Percentiles rank a stretch among this genome's conserved stretches.
phyloP scores from a whole-genome alignment of 2,113 vertebrate genomes.

The Dromaius novaehollandiae region DNA sequence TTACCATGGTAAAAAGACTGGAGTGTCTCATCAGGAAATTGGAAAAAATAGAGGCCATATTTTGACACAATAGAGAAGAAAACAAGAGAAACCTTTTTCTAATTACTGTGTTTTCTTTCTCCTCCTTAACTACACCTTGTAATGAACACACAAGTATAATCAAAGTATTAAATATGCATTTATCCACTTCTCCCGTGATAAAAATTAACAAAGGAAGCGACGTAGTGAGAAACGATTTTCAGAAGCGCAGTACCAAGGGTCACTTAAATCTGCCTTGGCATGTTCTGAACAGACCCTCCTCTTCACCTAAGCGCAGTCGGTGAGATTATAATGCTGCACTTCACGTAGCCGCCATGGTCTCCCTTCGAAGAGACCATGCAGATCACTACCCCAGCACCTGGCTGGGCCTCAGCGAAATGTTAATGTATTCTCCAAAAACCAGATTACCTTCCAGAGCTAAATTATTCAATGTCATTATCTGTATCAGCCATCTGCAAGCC shows the following conservation, averaged over 20 bases:
- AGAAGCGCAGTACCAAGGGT: neutral
- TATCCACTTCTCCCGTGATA: neutral
- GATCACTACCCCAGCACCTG: slow-evolving; percentile 66
- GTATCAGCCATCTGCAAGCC: slow-evolving; percentile 75
- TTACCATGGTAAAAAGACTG: neutral
- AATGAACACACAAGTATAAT: slow-evolving; percentile 3
- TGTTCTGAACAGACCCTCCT: neutral
- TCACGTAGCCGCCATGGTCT: neutral
- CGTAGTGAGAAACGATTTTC: slow-evolving; percentile 15
- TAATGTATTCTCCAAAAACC: slow-evolving; percentile 77
- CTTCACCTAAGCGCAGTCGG: neutral
- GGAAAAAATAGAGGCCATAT: neutral
- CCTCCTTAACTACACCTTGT: neutral
- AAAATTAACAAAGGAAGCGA: neutral
- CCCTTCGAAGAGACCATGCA: neutral
- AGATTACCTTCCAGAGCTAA: slow-evolving; percentile 75
- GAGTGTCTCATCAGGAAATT: neutral
- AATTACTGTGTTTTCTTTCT: neutral
- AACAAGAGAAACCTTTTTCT: neutral
- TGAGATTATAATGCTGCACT: slow-evolving; percentile 14
- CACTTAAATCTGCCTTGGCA: slow-evolving; percentile 17
- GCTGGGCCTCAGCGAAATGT: slow-evolving; percentile 67
- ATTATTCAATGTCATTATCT: slow-evolving; percentile 77
- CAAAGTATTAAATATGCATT: neutral
- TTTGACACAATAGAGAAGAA: neutral